Conservation (phyloP, 2,888 invertebrate genomes). For the Aquatica leii region DNA sequence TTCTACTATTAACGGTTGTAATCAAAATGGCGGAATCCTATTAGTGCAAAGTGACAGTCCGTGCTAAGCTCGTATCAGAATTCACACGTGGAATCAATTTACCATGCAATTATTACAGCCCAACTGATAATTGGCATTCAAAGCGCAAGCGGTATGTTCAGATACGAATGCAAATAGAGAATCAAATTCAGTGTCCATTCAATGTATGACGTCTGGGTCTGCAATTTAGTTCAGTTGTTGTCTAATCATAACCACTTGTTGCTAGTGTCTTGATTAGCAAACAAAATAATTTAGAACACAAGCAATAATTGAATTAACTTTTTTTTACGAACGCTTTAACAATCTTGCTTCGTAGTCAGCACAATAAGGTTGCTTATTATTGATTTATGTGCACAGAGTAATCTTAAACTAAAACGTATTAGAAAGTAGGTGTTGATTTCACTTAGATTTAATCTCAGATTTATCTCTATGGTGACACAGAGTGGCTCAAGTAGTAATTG, state of each 20-base stretch:
- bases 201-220: slow-evolving; percentile 38
- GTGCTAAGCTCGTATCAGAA: slow-evolving; percentile 41
- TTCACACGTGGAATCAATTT: slow-evolving; percentile 45
- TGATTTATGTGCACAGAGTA: too few relatives aligned
- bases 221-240: slow-evolving; percentile 46
- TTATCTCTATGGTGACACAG: background rate
- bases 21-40: slow-evolving; percentile 40
- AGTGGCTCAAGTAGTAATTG: background rate
- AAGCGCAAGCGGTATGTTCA: slow-evolving; percentile 31
- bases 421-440: background rate
- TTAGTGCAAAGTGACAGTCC: slow-evolving; percentile 35
- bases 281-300: background rate
- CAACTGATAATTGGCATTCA: slow-evolving; percentile 41
- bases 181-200: slow-evolving; percentile 38
- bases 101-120: slow-evolving; percentile 39
- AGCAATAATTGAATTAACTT: too few relatives aligned
- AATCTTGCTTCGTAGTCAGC: too few relatives aligned
- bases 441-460: background rate
- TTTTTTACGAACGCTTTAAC: too few relatives aligned
- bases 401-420: too few relatives aligned
- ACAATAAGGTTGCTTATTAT: too few relatives aligned
- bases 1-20: slow-evolving; percentile 40
- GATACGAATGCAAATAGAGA: slow-evolving; percentile 43
- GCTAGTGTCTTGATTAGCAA: slow-evolving; percentile 34
- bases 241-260: slow-evolving; percentile 51